These are phyloP conservation scores for Trinorchestia longiramus DNA, from an alignment of 1,140 invertebrate species.

Conservation along the genomic window DNA sequence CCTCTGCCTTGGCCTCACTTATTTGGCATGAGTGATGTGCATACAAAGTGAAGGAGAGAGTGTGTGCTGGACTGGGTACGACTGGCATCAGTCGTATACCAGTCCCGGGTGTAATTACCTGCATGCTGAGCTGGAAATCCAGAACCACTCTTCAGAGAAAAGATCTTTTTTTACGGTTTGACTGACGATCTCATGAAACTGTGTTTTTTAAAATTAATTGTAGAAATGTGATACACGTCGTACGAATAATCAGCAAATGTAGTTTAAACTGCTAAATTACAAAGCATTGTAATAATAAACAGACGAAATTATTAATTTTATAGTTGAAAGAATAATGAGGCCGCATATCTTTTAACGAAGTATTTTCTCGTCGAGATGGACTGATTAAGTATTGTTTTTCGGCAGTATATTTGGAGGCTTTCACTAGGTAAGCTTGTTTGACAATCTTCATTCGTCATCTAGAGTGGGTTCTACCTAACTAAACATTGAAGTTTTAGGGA, in stretches of 20 bases:
- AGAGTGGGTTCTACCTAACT: too few relatives aligned
- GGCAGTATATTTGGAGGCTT: neutral
- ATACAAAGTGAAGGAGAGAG: neutral
- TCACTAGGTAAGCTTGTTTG: too few relatives aligned
- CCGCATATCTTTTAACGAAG: neutral
- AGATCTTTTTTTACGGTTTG: too few relatives aligned
- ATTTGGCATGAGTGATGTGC: neutral
- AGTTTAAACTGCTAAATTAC: too few relatives aligned
- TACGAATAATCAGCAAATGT: too few relatives aligned
- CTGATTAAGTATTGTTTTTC: neutral
- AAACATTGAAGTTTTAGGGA: neutral
- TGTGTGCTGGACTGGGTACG: neutral
- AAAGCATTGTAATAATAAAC: too few relatives aligned
- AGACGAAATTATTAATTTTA: neutral
- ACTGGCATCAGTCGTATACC: neutral
- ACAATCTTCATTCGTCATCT: too few relatives aligned
- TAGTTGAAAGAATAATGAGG: neutral
- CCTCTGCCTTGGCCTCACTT: neutral
- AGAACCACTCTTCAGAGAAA: too few relatives aligned
- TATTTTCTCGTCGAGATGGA: neutral
- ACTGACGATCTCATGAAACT: too few relatives aligned
- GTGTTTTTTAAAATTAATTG: too few relatives aligned
- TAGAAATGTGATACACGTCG: too few relatives aligned
- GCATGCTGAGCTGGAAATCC: too few relatives aligned
- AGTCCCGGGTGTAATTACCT: neutral